A percentile compares a stretch with the other conserved stretches of the same genome.
Conservation (phyloP, 2,797 vertebrate genomes). For the Enteromius paludinosus region DNA sequence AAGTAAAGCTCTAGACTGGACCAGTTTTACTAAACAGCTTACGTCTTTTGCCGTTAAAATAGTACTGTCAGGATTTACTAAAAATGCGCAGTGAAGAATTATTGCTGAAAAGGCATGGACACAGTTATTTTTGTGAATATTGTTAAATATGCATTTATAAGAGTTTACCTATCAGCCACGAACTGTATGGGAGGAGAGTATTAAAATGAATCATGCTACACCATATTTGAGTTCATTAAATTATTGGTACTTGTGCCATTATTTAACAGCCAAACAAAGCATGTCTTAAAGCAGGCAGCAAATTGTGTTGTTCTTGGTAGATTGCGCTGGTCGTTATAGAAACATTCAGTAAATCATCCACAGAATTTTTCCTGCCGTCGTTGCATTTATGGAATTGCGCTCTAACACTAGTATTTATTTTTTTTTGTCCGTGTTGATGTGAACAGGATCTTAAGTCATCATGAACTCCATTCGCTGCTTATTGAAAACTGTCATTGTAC, state of each 20-base stretch:
- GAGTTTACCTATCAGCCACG: not conserved
- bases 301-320: not conserved
- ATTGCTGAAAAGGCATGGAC: no score
- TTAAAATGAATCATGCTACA: not conserved
- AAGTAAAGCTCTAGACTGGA: not conserved
- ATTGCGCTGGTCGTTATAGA: not conserved
- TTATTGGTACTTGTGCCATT: not conserved
- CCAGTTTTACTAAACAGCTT: not conserved
- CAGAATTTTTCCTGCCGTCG: not conserved
- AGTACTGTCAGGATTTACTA: not conserved
- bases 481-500: conserved; percentile 33
- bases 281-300: not conserved
- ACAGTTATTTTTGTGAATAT: no score
- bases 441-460: conserved; percentile 15
- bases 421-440: not conserved
- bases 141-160: no score
- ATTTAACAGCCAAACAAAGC: not conserved
- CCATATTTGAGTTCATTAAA: not conserved
- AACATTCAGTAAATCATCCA: not conserved
- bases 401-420: no score
- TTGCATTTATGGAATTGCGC: not conserved
- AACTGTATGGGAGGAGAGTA: not conserved
- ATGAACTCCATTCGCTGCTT: conserved; percentile 1
- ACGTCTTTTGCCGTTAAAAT: not conserved
- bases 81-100: no score